Base-by-base conservation (phyloP, 2,888 invertebrate species). In the Drosophila tanythrix region DNA sequence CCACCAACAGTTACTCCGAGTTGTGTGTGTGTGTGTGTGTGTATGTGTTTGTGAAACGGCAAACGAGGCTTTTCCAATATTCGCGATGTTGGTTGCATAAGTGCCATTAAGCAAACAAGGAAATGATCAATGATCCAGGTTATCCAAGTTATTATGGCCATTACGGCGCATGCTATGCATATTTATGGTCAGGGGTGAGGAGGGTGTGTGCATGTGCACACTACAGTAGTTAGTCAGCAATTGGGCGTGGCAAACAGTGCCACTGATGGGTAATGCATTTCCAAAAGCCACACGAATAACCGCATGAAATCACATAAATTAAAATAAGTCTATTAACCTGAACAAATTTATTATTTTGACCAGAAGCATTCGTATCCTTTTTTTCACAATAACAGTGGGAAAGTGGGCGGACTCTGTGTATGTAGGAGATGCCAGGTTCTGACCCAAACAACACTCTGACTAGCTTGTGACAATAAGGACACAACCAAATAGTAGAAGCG, bases 281-380 rank as follows among this genome's bases (percentile, higher is more conserved):
- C 85, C 79, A 80, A 87, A 84, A 88, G 85, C 86, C 90, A 81
- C 88, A 88, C 74, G 86, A 80, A 79, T 73, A 90, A 86, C 87
- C 87, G 76, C 90, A 90, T 90, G 89, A 85, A 82, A 87, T 80
- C 86, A 82, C 87, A 89, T 88, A 91, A 91, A 91, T 88, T 89
- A 85, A 91, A 91, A 91, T 91, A 87, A 83, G 89, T 89, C 90
- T 91, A 91, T 91, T 92, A 92, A 92, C 91, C 90, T 86, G 81
- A 92, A 92, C 90, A 89, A 92, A 91, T 91, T 88, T 91, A 91
- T 91, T 91, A 88, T 87, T 90, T 90, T 90, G 87, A 82, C 78
- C 81, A 90, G 81, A 75, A 78, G 61, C 58, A 61, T 73, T 80
- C 78, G 58, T 55, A 51, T 55, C 21, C 55, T 18, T 35, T 53